Conservation (phyloP, 2,113 vertebrate genomes). For the Calonectris borealis region DNA sequence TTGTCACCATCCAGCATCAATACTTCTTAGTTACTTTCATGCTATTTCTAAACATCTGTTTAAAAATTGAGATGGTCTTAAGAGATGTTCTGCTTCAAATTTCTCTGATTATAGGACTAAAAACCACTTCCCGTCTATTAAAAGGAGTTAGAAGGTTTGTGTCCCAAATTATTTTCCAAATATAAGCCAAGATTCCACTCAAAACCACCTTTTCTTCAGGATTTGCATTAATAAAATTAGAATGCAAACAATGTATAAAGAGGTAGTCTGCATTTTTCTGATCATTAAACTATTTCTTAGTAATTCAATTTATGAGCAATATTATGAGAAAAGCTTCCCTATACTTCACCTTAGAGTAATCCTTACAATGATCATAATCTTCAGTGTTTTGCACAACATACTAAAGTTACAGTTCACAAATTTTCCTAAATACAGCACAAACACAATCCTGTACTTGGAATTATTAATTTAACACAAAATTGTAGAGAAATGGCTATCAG, state of each 20-base stretch:
- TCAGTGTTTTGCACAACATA: not conserved
- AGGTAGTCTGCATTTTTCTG: not conserved
- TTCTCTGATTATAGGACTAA: not conserved
- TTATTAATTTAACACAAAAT: not conserved
- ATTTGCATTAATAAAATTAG: not conserved
- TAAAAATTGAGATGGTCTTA: not conserved
- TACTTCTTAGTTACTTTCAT: not conserved
- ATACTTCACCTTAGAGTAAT: not conserved
- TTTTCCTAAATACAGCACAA: not conserved
- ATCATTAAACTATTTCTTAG: not conserved
- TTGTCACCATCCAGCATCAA: not conserved
- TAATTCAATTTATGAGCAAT: not conserved
- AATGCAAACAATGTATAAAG: not conserved
- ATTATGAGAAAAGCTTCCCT: not conserved
- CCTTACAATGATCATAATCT: not conserved
- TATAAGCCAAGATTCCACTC: not conserved
- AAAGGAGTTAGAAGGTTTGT: not conserved
- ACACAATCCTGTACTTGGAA: not conserved
- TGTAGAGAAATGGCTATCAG: not conserved
- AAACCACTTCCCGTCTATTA: not conserved
- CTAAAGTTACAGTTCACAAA: not conserved
- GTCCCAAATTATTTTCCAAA: not conserved
- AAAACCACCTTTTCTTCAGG: not conserved
- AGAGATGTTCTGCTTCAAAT: not conserved
- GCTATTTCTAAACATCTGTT: not conserved